These are phyloP conservation scores for Gymnodraco acuticeps DNA, from an alignment of 2,797 vertebrate species.

Conservation along the genomic window DNA sequence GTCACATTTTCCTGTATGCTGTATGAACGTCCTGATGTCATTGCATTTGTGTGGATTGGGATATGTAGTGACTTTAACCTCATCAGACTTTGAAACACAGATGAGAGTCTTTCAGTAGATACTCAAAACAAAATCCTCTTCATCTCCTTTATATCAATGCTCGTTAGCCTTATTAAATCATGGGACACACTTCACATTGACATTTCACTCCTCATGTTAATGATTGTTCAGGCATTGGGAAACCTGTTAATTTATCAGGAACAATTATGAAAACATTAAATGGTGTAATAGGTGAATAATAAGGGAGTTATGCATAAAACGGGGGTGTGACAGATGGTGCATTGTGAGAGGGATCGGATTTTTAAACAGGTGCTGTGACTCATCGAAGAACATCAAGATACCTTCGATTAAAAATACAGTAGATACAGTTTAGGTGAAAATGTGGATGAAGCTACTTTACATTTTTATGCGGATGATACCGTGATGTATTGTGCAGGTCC, in stretches of 20 bases:
- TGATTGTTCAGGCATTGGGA: slow-evolving; percentile 57
- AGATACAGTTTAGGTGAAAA: no score
- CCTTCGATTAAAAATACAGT: background rate
- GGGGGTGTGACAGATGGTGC: slow-evolving; percentile 48
- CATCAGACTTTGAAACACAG: slow-evolving; percentile 51
- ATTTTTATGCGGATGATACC: no score
- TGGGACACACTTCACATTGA: slow-evolving; percentile 65
- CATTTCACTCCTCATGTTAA: slow-evolving; percentile 66
- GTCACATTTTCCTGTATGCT: slow-evolving; percentile 42
- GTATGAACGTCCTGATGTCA: slow-evolving; percentile 7
- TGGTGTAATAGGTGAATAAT: slow-evolving; percentile 52
- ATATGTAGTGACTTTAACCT: slow-evolving; percentile 48
- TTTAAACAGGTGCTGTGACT: slow-evolving; percentile 36
- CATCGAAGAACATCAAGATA: background rate
- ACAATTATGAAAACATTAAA: slow-evolving; percentile 35
- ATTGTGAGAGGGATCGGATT: slow-evolving; percentile 29
- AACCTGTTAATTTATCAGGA: slow-evolving; percentile 59
- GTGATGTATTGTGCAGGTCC: no score
- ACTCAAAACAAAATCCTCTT: slow-evolving; percentile 58
- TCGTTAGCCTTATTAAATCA: slow-evolving; percentile 58
- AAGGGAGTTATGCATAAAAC: slow-evolving; percentile 26
- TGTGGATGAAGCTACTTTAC: no score
- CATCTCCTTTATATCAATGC: slow-evolving; percentile 54
- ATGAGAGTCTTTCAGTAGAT: slow-evolving; percentile 58
- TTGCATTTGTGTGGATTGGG: slow-evolving; percentile 30